Conservation (phyloP, 2,113 vertebrate genomes). For the Perca flavescens region DNA sequence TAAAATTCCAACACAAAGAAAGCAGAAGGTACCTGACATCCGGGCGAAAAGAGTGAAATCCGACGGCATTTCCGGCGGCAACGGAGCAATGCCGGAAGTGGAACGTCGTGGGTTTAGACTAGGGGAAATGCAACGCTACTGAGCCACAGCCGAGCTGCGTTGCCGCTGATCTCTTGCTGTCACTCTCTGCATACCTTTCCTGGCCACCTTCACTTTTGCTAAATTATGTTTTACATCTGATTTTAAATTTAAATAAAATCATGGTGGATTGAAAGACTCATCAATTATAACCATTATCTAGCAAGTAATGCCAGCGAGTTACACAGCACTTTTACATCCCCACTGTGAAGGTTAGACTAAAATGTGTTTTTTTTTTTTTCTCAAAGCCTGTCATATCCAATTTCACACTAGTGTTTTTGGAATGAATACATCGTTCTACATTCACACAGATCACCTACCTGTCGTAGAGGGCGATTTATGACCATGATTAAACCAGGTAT, state of each 20-base stretch:
- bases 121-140: no score
- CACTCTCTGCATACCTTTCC: no score
- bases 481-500: not conserved
- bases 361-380: not conserved
- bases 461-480: not conserved
- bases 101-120: no score
- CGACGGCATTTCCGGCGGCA: no score
- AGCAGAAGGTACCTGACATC: no score
- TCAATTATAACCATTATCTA: not conserved
- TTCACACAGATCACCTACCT: not conserved
- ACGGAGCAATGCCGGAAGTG: no score
- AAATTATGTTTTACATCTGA: not conserved
- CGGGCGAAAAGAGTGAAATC: no score
- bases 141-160: no score
- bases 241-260: not conserved
- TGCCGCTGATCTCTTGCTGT: no score
- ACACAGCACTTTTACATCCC: not conserved
- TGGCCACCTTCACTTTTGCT: no score
- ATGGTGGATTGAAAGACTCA: not conserved
- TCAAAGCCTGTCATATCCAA: not conserved
- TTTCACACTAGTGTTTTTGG: no score
- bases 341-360: not conserved
- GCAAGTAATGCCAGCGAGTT: not conserved
- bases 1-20: no score
- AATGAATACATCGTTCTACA: not conserved